phyloP scores from a whole-genome alignment of 2,113 vertebrate genomes.

The Sebastes fasciatus region DNA sequence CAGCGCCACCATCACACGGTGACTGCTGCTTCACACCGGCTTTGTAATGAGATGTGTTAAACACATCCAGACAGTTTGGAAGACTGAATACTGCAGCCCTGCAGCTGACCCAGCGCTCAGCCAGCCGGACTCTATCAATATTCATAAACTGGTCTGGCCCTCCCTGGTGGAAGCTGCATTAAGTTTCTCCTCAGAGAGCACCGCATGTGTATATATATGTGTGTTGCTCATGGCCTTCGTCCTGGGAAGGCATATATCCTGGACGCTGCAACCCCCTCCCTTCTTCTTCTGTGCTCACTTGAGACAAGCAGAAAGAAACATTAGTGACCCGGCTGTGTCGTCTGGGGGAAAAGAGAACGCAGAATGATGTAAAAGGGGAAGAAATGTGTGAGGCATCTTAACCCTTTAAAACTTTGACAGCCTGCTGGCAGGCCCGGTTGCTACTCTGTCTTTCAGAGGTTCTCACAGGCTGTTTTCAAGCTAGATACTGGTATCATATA shows the following conservation, averaged over 20 bases:
- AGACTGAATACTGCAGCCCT: slow-evolving; percentile 37
- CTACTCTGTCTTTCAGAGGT: too few relatives aligned
- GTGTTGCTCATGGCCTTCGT: slow-evolving; percentile 56
- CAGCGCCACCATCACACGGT: slow-evolving; percentile 18
- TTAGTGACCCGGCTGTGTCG: slow-evolving; percentile 39
- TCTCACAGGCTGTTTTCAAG: too few relatives aligned
- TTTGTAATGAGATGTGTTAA: slow-evolving; percentile 52
- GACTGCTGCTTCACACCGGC: slow-evolving; percentile 41
- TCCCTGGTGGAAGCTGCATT: slow-evolving; percentile 63
- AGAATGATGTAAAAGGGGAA: slow-evolving; percentile 32
- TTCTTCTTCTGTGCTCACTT: slow-evolving; percentile 21
- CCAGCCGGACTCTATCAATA: slow-evolving; percentile 69
- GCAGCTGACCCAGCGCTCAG: slow-evolving; percentile 45
- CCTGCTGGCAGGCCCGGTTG: too few relatives aligned
- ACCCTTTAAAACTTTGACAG: not conserved
- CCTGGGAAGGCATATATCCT: slow-evolving; percentile 55
- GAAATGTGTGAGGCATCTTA: slow-evolving; percentile 40
- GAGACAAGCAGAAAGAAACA: slow-evolving; percentile 58
- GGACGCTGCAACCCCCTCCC: slow-evolving; percentile 24
- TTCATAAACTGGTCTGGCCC: slow-evolving; percentile 66
- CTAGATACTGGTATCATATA: too few relatives aligned
- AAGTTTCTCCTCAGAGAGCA: slow-evolving; percentile 41
- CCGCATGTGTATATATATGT: slow-evolving; percentile 16
- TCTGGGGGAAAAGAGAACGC: not conserved
- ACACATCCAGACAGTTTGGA: slow-evolving; percentile 51